A percentile compares a stretch with the other conserved stretches of the same genome.
These are phyloP conservation scores for Anthophora plumipes DNA, from an alignment of 2,888 invertebrate species.

Conservation along the genomic window DNA sequence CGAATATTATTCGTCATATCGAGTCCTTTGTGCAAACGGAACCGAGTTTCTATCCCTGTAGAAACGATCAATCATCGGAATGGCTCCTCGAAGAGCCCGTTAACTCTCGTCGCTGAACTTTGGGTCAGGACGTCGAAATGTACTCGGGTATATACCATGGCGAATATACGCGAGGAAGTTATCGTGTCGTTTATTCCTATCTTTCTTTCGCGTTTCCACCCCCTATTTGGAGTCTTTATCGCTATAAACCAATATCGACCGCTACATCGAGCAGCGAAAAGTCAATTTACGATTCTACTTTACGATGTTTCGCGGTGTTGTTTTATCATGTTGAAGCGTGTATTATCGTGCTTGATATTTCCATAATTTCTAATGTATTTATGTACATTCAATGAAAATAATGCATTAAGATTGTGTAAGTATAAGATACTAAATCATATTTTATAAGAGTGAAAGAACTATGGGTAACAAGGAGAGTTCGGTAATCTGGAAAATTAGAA, in stretches of 20 bases:
- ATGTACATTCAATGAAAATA: too few relatives aligned
- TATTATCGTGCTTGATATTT: too few relatives aligned
- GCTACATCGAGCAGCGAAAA: neutral
- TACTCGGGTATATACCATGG: neutral
- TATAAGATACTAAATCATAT: too few relatives aligned
- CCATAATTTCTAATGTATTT: too few relatives aligned
- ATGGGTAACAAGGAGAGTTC: too few relatives aligned
- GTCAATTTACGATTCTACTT: neutral
- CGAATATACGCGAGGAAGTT: conserved; percentile 20
- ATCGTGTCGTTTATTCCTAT: conserved; percentile 29
- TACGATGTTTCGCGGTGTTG: too few relatives aligned
- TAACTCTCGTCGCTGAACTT: conserved; percentile 54
- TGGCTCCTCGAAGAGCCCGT: conserved; percentile 67
- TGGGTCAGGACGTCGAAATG: conserved; percentile 43
- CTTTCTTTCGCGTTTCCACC: conserved; percentile 18
- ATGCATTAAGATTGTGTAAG: too few relatives aligned
- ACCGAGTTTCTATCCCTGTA: conserved; percentile 26
- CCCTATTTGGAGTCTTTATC: conserved; percentile 18
- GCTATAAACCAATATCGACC: conserved; percentile 1
- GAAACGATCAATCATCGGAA: conserved; percentile 55
- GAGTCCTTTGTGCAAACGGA: conserved; percentile 29
- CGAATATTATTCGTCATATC: neutral
- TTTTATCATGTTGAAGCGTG: too few relatives aligned
- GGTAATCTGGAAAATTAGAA: too few relatives aligned
- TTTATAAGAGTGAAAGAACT: too few relatives aligned